Evolutionary conservation across 2,113 vertebrate genomes (phyloP), one percentile per base, ranked within the genome.

Genomic region (Platanista minor): DNA sequence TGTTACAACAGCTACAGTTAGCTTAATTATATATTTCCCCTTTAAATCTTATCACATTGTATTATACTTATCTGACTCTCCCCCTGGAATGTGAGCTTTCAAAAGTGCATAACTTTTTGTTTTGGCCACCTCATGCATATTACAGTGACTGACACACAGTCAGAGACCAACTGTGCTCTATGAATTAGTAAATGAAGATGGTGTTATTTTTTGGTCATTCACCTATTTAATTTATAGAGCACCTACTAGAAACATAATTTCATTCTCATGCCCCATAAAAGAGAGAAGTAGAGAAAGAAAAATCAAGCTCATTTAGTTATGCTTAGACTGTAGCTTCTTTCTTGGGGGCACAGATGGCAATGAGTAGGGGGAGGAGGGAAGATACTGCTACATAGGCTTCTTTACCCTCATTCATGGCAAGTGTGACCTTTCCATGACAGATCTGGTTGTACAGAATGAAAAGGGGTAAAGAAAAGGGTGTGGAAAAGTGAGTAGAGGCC

Each of bases 181-280:
- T 69, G 41, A 85, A 81, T 91, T 88, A 95, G 46, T 64, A 88
- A 91, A 62, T 86, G 61, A 89, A 94, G 67, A 59, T 54, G 27
- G 17, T 39, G 5, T 78, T 84, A 72, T 86, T 78, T 84, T 62
- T 91, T 85, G 92, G 39, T 33, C 77, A 89, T 64, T 78, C 29
- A 83, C 8, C 41, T 62, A 10, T 83, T 95, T 66, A 81, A 91
- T 88, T 91, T 54, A 83, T 41, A 74, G 61, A 94, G 31, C n/a
- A 66, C 46, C 33, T 91, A 31, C n/a, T 67, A 18, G 93, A 94
- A 88, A 91, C 86, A 91, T 43, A 33, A 86, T 78, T 94, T 85
- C 23, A 69, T 29, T 74, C 33, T 86, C 33, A 57, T 86, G 33
- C 5, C 29, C 80, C 54, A 43, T 67, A 59, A 90, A 94, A 78